Conservation (phyloP, 2,888 invertebrate genomes). For the Strigamia transsilvanica region DNA sequence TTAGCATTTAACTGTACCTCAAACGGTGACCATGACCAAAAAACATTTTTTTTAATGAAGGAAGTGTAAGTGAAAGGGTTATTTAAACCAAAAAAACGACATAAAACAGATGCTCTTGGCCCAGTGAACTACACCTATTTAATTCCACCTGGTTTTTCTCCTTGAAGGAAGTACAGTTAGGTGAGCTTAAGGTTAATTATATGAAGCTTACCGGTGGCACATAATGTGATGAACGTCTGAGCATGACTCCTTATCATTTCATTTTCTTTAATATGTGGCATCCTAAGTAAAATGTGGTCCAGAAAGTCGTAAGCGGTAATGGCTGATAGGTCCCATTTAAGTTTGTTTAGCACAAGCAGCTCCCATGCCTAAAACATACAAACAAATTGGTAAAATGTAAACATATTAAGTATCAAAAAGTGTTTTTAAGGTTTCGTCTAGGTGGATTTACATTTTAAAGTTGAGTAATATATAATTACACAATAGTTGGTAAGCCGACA, state of each 20-base stretch:
- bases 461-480: conserved; percentile 1
- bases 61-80: conserved; percentile 38
- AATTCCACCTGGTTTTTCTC: conserved; percentile 53
- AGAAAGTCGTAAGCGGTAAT: conserved; percentile 84
- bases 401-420: no score
- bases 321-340: conserved; percentile 82
- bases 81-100: neutral
- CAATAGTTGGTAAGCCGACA: neutral
- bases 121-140: conserved; percentile 27
- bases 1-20: conserved; percentile 28
- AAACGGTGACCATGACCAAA: conserved; percentile 45
- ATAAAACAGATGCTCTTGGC: conserved; percentile 29
- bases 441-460: neutral
- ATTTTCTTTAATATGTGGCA: conserved; percentile 70
- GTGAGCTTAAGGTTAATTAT: conserved; percentile 30
- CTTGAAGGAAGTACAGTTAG: conserved; percentile 53
- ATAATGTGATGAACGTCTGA: conserved; percentile 78
- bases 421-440: no score
- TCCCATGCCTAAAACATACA: conserved; percentile 77
- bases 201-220: conserved; percentile 76
- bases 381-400: conserved; percentile 51
- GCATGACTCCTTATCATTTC: conserved; percentile 76
- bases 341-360: conserved; percentile 75
- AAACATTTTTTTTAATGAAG: neutral
- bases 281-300: conserved; percentile 77